Percentiles rank a stretch among this genome's conserved stretches.
Evolutionary conservation across 2,113 vertebrate species (phyloP).

Genomic region (Illadopsis cleaveri): DNA sequence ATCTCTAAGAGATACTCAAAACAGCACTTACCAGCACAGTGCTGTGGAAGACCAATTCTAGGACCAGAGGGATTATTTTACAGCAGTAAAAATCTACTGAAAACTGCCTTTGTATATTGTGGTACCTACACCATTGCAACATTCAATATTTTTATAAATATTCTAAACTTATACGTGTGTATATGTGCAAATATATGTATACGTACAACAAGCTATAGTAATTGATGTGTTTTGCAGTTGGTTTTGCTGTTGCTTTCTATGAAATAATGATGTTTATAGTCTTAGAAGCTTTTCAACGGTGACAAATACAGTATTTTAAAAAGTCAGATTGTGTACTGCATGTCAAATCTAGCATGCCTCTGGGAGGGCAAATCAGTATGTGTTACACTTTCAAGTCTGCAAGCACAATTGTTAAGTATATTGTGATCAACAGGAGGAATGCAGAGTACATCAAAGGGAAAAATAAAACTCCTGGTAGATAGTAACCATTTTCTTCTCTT

Average conservation of each 20-base stretch:
- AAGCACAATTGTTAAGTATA: slow-evolving; percentile 20
- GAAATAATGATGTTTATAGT: slow-evolving; percentile 22
- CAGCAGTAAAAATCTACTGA: not conserved
- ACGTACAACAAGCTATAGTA: not conserved
- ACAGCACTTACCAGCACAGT: not conserved
- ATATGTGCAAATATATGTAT: not conserved
- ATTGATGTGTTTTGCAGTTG: rapidly evolving
- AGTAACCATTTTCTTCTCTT: not conserved
- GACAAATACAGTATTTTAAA: slow-evolving; percentile 30
- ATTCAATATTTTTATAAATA: not conserved
- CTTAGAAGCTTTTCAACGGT: slow-evolving; percentile 9
- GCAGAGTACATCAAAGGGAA: slow-evolving; percentile 20
- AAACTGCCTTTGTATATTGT: not conserved
- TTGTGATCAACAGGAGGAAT: slow-evolving; percentile 48
- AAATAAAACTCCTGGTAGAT: slow-evolving; percentile 23
- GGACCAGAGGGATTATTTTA: not conserved
- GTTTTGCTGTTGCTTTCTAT: not conserved
- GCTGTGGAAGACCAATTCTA: not conserved
- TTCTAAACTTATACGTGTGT: not conserved
- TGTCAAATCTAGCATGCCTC: slow-evolving; percentile 44
- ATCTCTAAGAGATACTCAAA: not conserved
- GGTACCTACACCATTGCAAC: not conserved
- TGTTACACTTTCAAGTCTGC: slow-evolving; percentile 20
- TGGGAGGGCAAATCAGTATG: slow-evolving; percentile 48
- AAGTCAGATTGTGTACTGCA: not conserved